These are phyloP conservation scores for Archocentrus centrarchus DNA, from an alignment of 2,113 vertebrate genomes.

Conservation along the genomic window DNA sequence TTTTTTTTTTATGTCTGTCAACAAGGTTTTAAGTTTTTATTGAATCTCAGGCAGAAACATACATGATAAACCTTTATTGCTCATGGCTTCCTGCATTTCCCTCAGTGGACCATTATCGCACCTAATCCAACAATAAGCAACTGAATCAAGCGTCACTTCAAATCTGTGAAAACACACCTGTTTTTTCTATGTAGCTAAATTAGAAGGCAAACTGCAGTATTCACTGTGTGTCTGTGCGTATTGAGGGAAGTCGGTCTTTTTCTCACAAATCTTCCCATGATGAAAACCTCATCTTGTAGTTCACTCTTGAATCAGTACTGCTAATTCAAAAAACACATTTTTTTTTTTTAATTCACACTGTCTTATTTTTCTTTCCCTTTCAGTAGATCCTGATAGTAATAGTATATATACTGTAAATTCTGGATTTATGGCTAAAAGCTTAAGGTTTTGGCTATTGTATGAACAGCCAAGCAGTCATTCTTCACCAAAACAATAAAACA, in stretches of 20 bases:
- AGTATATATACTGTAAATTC: constrained; percentile 62
- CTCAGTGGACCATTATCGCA: constrained; percentile 30
- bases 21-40: constrained; percentile 74
- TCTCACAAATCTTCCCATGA: constrained; percentile 1
- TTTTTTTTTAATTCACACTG: constrained; percentile 4
- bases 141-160: constrained; percentile 31
- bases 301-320: constrained; percentile 1
- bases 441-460: constrained; percentile 61
- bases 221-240: constrained; percentile 17
- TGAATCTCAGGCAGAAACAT: constrained; percentile 80
- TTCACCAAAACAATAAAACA: constrained; percentile 38
- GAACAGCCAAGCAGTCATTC: constrained; percentile 53
- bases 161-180: constrained; percentile 20
- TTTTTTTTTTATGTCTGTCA: constrained; percentile 51
- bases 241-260: background rate
- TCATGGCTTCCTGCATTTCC: constrained; percentile 57
- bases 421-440: constrained; percentile 75
- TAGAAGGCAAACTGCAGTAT: constrained; percentile 31
- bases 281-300: constrained; percentile 12
- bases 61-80: constrained; percentile 78
- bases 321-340: constrained; percentile 9
- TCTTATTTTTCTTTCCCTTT: constrained; percentile 25
- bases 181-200: constrained; percentile 25
- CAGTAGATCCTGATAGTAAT: constrained; percentile 52
- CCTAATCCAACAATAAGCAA: constrained; percentile 31